Percentiles rank a stretch among this genome's conserved stretches.
Conservation (phyloP, 2,797 vertebrate genomes). For the Sebastes hubbsi region DNA sequence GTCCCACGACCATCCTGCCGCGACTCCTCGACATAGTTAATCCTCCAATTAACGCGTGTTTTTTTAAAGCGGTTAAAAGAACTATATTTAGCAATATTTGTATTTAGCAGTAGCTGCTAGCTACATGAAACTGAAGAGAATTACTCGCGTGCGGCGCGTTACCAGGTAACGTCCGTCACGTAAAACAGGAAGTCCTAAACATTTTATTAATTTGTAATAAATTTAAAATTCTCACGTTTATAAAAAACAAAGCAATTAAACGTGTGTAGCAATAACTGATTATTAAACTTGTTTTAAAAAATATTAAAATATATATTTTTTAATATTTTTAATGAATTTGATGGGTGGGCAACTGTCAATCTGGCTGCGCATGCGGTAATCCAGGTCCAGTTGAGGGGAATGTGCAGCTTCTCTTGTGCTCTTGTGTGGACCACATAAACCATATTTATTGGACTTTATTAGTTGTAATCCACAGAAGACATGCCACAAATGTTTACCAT, state of each 20-base stretch:
- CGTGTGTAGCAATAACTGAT: neutral
- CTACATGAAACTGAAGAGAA: neutral
- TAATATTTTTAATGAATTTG: neutral
- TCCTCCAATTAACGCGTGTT: neutral
- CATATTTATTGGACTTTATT: neutral
- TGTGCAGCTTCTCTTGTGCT: too few species aligned
- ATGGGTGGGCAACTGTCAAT: neutral
- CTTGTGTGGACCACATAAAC: neutral
- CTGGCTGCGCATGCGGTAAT: too few species aligned
- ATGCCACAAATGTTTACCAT: too few species aligned
- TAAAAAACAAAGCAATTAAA: neutral
- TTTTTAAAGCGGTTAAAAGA: neutral
- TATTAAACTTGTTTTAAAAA: neutral
- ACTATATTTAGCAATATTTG: rapidly evolving
- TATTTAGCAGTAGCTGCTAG: neutral
- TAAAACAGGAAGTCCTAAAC: neutral
- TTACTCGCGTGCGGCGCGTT: neutral
- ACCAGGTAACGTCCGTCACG: neutral
- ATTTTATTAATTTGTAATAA: neutral
- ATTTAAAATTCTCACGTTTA: neutral
- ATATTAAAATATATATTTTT: neutral
- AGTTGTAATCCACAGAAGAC: too few species aligned
- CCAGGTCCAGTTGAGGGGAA: rapidly evolving
- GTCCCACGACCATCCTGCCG: neutral
- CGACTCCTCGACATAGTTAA: neutral